Conservation (phyloP, 1,140 invertebrate species). For the Caerostris darwini region DNA sequence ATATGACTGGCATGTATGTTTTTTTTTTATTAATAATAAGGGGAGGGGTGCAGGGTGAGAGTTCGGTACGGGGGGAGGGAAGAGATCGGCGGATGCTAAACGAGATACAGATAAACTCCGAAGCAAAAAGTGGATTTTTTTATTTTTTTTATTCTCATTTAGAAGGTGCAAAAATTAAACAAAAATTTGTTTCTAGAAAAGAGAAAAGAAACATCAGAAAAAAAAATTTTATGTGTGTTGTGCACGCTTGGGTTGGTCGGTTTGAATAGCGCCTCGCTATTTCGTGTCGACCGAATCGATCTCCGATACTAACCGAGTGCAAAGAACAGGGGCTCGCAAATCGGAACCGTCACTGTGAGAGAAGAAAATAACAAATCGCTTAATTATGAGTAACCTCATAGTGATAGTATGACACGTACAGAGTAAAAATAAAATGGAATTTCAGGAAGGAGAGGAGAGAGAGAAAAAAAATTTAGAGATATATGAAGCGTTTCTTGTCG, state of each 20-base stretch:
- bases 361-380: constrained; percentile 69
- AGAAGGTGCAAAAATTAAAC: constrained; percentile 38
- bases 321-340: constrained; percentile 2
- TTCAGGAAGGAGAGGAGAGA: not conserved
- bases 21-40: not conserved
- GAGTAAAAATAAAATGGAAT: constrained; percentile 14
- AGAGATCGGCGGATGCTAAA: not conserved
- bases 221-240: not conserved
- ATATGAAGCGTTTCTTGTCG: constrained; percentile 17
- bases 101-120: constrained; percentile 54
- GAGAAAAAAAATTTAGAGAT: not conserved
- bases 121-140: not conserved
- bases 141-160: constrained; percentile 25
- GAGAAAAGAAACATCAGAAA: not conserved
- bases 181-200: constrained; percentile 18
- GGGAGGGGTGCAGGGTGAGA: not conserved
- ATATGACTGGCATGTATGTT: constrained; percentile 36
- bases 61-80: not conserved
- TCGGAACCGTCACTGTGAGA: constrained; percentile 43
- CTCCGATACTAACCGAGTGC: constrained; percentile 37
- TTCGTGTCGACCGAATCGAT: constrained; percentile 53
- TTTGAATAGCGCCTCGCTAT: constrained; percentile 17
- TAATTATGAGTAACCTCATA: constrained; percentile 62
- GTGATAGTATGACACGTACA: constrained; percentile 10
- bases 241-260: not conserved